Evolutionary conservation across 2,888 invertebrate species (phyloP), one percentile per base, ranked within the genome.

Genomic region (Ferdinandea cuprea): DNA sequence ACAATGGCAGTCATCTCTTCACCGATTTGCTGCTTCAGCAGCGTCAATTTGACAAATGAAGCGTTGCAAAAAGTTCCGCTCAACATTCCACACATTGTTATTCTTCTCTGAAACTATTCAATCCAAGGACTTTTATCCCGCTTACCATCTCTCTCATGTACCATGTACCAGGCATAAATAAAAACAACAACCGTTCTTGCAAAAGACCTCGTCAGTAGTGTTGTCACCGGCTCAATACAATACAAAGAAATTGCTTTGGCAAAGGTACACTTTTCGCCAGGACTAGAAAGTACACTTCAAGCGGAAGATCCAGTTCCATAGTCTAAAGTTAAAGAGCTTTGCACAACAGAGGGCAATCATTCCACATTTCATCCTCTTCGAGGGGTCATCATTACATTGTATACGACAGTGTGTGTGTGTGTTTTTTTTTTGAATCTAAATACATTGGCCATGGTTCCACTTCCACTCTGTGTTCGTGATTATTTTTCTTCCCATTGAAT

Each of bases 31-130:
- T 42, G 42, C 30, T 30, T 30, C 30, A 30, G 59, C 42, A 59
- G 59, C 25, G 40, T 42, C 59, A 59, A 59, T 59, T 59, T 59
- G 59, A 59, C 59, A 59, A 59, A 59, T 59, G 59, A 59, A 59
- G 59, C 59, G 59, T 59, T 59, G 17, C 42, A 28, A 59, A 59
- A 59, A 59, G 59, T 59, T 59, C 30, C 59, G 28, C 42, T 42
- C 9, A 59, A 59, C 42, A 59, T 30, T 59, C 37, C 37, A 44
- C 42, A 15, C 59, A 44, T 44, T 59, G 59, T 59, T 59, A 44
- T 59, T 59, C 42, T 59, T 30, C 42, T 59, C 28, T 17, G 42
- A 30, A 44, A 44, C 42, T 30, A 44, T 59, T 59, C 30, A 30
- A 59, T 59, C 28, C 42, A 59, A 59, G 42, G 28, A 59, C 59